Base-by-base conservation (phyloP, 2,888 invertebrate species). In the Dilophus febrilis region DNA sequence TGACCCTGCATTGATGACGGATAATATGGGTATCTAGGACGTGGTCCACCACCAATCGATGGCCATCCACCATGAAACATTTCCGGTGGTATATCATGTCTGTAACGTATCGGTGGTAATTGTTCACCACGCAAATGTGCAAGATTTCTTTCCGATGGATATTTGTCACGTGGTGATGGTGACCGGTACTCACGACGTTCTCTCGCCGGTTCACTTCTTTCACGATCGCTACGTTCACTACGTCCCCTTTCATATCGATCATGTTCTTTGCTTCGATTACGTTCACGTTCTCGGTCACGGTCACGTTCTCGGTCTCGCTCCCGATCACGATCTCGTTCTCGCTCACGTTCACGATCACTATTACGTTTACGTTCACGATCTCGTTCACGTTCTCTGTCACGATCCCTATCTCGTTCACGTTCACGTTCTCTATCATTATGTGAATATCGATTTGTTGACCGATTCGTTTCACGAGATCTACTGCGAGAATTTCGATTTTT, bases 391-490 rank as follows among this genome's bases (percentile, higher is more conserved):
- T 34, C 35, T 14, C 27, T 26, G 4, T 27, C 22, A 14, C 51
- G 49, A 14, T 52, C 51, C 40, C 54, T 45, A 10, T 51, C 47
- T 30, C 56, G 46, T 13, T 56, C 37, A 5, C 27, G 5, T 18
- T 29, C 29, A 37, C 37, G 37, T 12, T 30, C 18, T 29, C 12
- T 19, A 31, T 32, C 22, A 14, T 31, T 22, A 6, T 22, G 22
- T 7, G 19, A 22, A 22, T n/a, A 22, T 22, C 34, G 13, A 6
- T 22, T 35, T 35, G 3, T 35, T 22, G 22, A 22, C 13, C 31
- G 27, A 17, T 11, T 10, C 8, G 29, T 28, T n/a, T 34, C 28
- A 17, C 38, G 30, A 32, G 36, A 18, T 13, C 14, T 13, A 11
- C 7, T 13, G 2, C 3, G 4, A 10, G 40, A 11, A 33, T 28